These are phyloP conservation scores for Sebastes minor DNA, from an alignment of 2,797 vertebrate species.

Conservation along the genomic window DNA sequence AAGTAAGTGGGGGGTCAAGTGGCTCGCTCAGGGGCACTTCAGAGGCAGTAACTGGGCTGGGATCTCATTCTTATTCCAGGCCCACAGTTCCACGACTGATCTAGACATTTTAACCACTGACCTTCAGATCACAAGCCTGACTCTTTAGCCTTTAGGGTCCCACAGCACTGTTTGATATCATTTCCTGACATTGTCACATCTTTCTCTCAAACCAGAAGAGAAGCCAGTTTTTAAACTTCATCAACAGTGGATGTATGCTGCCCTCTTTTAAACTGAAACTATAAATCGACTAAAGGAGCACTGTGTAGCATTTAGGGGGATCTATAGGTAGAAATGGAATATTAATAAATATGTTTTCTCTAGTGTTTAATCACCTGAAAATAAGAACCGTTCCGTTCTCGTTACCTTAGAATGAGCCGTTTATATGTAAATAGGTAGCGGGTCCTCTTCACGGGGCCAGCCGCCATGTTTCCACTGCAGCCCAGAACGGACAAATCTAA, in stretches of 20 bases:
- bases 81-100: neutral
- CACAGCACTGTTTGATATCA: neutral
- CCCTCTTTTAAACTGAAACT: neutral
- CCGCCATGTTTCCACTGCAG: too few relatives aligned
- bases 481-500: too few relatives aligned
- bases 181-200: neutral
- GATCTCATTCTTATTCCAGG: conserved; percentile 1
- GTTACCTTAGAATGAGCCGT: too few relatives aligned
- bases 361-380: too few relatives aligned
- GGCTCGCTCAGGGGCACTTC: conserved; percentile 8
- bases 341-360: too few relatives aligned
- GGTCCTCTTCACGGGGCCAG: rapidly evolving
- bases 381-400: rapidly evolving
- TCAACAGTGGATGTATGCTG: neutral
- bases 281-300: too few relatives aligned
- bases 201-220: neutral
- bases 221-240: neutral
- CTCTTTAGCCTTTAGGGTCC: neutral
- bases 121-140: neutral
- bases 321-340: too few relatives aligned
- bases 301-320: too few relatives aligned
- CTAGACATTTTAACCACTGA: neutral
- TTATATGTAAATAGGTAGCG: too few relatives aligned
- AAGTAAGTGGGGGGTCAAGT: conserved; percentile 20
- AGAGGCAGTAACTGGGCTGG: neutral